Evolutionary conservation across 1,140 invertebrate genomes (phyloP), one percentile per base, ranked within the genome.

Genomic region (Procambarus clarkii): DNA sequence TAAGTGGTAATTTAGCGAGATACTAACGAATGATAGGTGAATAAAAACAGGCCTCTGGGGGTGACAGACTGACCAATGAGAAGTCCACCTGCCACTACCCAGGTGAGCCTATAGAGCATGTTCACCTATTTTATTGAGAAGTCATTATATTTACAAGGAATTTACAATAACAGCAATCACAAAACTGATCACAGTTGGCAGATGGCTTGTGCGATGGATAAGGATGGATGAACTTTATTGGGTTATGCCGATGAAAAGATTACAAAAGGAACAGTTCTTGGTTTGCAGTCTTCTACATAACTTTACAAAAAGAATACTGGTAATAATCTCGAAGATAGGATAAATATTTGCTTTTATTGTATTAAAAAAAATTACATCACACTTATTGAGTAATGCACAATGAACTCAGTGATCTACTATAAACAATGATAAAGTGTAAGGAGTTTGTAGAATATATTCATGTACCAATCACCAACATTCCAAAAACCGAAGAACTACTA

Each of bases 41-140:
- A 90, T 90, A 90, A 90, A 88, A 90, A 90, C 79, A 84, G 88
- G 88, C 88, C 78, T 76, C 82, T 64, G 69, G 71, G 69, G 88
- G 81, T 90, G 88, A 45, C 82, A 78, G 64, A 60, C 58, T 78
- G 82, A 77, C 79, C 81, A 58, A 15, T n/a, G 18, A 76, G 18
- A 24, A 8, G 81, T 58, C 81, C 50, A 76, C 46, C 88, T 78
- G 82, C 81, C 88, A 90, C 88, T 58, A 60, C 80, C 69, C 88
- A 84, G 81, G 34, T 77, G 83, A 58, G 88, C 88, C 88, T 83
- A 90, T 84, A 34, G 71, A 44, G 71, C 18, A 84, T 76, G 58
- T 90, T 90, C 88, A 90, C 88, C 88, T 90, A 90, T 84, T 90
- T 90, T 90, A 90, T 90, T 90, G 88, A 90, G 50, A 71, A 83